phyloP scores from a whole-genome alignment of 2,888 invertebrate genomes.

The Pseudanteris insignis region DNA sequence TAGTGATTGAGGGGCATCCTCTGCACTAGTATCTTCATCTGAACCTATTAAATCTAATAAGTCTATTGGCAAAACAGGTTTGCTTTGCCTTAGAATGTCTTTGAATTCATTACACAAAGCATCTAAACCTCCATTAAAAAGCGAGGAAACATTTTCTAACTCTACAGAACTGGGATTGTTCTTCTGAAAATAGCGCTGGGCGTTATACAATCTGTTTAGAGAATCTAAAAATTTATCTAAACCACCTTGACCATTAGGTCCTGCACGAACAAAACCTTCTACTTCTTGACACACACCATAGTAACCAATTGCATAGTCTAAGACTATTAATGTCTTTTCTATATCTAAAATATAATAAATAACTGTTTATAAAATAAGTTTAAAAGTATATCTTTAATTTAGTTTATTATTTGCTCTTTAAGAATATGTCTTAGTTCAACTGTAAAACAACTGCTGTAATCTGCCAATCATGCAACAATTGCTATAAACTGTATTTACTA shows the following conservation, averaged over 20 bases:
- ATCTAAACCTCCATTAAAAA: constrained; percentile 84
- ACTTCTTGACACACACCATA: constrained; percentile 95
- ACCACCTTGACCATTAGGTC: constrained; percentile 72
- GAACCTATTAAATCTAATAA: constrained; percentile 86
- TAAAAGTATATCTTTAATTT: too few species aligned
- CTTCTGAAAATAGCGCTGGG: constrained; percentile 90
- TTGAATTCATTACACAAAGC: constrained; percentile 89
- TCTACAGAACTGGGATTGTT: constrained; percentile 94
- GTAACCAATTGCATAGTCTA: constrained; percentile 94
- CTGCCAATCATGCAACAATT: too few species aligned
- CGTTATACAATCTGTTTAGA: constrained; percentile 84
- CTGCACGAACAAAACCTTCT: constrained; percentile 84
- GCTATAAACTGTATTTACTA: too few species aligned
- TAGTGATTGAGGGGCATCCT: constrained; percentile 72
- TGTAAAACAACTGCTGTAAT: too few species aligned
- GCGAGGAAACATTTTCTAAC: constrained; percentile 84
- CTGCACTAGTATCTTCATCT: constrained; percentile 78
- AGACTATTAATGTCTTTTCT: constrained; percentile 83
- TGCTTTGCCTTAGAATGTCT: constrained; percentile 85
- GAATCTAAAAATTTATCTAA: constrained; percentile 73
- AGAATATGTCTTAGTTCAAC: too few species aligned
- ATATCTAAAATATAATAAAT: constrained; percentile 86
- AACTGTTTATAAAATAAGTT: too few species aligned
- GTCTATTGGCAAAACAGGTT: constrained; percentile 86
- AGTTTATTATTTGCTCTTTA: too few species aligned